Conservation (phyloP, 35 echinoderm and acorn worm species). For the Apostichopus parvimensis region DNA sequence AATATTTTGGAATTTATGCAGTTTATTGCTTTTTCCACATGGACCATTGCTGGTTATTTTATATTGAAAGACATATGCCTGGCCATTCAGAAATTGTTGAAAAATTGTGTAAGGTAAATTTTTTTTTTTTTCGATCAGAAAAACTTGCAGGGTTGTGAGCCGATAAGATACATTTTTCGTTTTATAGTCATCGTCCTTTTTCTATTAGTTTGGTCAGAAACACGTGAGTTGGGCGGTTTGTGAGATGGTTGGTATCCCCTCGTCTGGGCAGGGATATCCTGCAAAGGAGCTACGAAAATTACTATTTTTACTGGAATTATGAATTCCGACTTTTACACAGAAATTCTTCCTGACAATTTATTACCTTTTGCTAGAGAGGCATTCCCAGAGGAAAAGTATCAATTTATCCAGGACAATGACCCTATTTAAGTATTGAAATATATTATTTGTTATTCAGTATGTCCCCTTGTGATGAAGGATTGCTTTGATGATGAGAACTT, state of each 20-base stretch:
- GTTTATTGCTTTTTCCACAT: too few relatives aligned
- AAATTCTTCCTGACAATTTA: neutral
- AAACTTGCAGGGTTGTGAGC: slow-evolving; percentile 13
- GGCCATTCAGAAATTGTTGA: too few relatives aligned
- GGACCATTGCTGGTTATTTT: too few relatives aligned
- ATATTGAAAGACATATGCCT: neutral
- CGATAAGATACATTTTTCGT: slow-evolving; percentile 60
- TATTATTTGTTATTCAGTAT: too few relatives aligned
- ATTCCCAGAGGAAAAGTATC: too few relatives aligned
- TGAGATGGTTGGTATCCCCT: neutral
- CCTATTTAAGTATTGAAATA: slow-evolving; percentile 47
- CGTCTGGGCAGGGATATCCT: slow-evolving; percentile 63
- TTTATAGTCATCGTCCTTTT: neutral
- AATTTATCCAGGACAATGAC: slow-evolving; percentile 69
- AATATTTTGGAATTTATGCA: too few relatives aligned
- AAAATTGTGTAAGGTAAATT: too few relatives aligned
- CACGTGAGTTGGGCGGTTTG: too few relatives aligned
- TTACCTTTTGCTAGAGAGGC: too few relatives aligned
- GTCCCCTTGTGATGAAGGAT: too few relatives aligned
- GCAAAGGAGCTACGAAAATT: slow-evolving; percentile 45
- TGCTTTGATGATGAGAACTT: too few relatives aligned
- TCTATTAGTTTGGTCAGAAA: too few relatives aligned
- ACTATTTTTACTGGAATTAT: slow-evolving; percentile 40
- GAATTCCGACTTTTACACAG: slow-evolving; percentile 61
- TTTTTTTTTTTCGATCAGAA: neutral